These are phyloP conservation scores for Drosophila eohydei DNA, from an alignment of 2,888 invertebrate species.

Conservation along the genomic window DNA sequence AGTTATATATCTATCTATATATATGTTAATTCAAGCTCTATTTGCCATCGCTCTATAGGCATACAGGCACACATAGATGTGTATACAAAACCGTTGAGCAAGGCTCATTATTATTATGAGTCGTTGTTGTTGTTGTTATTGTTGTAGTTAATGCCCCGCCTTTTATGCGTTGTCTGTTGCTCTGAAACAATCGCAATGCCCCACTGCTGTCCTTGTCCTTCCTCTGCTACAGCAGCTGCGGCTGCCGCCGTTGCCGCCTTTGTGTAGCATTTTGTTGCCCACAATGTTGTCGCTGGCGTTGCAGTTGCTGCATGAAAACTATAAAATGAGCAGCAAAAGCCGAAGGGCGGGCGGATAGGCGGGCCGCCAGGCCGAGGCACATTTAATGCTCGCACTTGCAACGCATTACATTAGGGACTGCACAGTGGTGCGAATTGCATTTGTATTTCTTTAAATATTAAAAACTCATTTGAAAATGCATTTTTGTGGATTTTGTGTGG, in stretches of 20 bases:
- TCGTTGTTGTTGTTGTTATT: slow-evolving; percentile 30
- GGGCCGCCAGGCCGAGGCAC: slow-evolving; percentile 34
- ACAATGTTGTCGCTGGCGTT: slow-evolving; percentile 34
- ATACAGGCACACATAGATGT: neutral
- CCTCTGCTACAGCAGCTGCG: neutral
- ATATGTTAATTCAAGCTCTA: neutral
- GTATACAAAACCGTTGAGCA: neutral
- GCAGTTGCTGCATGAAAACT: slow-evolving; percentile 46
- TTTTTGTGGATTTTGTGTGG: too few species aligned
- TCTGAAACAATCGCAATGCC: slow-evolving; percentile 11
- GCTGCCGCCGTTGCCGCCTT: neutral
- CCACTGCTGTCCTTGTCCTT: neutral
- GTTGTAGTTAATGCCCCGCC: slow-evolving; percentile 53
- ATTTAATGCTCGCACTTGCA: slow-evolving; percentile 67
- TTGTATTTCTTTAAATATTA: too few species aligned
- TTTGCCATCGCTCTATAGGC: neutral
- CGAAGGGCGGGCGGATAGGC: slow-evolving; percentile 8
- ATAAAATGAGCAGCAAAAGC: slow-evolving; percentile 51
- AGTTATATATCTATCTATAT: neutral
- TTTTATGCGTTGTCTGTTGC: slow-evolving; percentile 60
- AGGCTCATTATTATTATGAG: slow-evolving; percentile 60
- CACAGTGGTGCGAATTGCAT: slow-evolving; percentile 43
- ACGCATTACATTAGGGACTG: slow-evolving; percentile 37
- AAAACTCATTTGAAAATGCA: too few species aligned
- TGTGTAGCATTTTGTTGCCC: slow-evolving; percentile 31